Evolutionary conservation across 2,888 invertebrate species (phyloP), one percentile per base, ranked within the genome.

Genomic region (Drosophila anceps): DNA sequence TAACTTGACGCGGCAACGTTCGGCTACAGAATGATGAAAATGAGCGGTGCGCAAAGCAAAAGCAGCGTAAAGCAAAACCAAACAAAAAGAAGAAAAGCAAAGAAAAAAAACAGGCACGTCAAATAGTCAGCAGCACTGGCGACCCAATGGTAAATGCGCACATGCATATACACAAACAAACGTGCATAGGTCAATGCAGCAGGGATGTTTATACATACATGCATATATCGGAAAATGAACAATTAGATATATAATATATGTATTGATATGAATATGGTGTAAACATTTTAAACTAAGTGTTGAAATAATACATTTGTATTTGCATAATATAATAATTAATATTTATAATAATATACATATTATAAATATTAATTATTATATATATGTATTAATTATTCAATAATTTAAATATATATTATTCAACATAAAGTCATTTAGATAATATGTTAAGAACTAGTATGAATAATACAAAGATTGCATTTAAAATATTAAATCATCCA

Each of bases 1-100:
- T 73, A 81, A 81, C 81, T 69, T 77, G 64, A 81, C 81, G 81
- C 84, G 78, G 70, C 81, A 81, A 83, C 84, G 81, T 71, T 81
- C 83, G 69, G 77, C 83, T 77, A 83, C 84, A 81, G 81, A 81
- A 81, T 81, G 81, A 80, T 70, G 76, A 76, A 80, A 76, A 80
- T 50, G 80, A 80, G 59, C 82, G 75, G 67, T 69, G 79, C 70
- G 72, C 64, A 71, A 82, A 69, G 73, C 79, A 69, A 79, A 68
- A 69, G 79, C 79, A 79, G 68, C 64, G 76, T 62, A 73, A 71
- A 75, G 65, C 66, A 78, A 68, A 81, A 60, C 44, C 71, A 81
- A 76, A 80, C 66, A 79, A 62, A 58, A 76, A 50, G 57, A 59
- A 63, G 54, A 48, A 60, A 41, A 12, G 27, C 44, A 66, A 43